Conservation (phyloP, 2,113 vertebrate species). For the Psittacula cyanocephala region DNA sequence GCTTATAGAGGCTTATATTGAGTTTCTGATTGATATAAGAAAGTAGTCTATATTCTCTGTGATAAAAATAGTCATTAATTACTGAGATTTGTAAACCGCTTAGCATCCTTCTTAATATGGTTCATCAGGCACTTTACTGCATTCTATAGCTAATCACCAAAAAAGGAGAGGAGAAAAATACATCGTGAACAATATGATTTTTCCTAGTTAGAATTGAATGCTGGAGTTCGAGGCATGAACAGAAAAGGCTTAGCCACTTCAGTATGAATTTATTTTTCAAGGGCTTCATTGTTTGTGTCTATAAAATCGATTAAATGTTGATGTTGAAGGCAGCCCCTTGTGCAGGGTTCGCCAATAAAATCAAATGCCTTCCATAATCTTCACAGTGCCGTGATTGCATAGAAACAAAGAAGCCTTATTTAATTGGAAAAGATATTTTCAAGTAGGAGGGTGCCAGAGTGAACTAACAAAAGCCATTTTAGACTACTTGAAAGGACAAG, state of each 20-base stretch:
- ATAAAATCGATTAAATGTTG: slow-evolving; percentile 47
- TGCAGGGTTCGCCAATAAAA: slow-evolving; percentile 7
- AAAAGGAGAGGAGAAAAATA: slow-evolving; percentile 38
- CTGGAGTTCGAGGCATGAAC: slow-evolving; percentile 49
- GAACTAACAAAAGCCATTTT: slow-evolving; percentile 10
- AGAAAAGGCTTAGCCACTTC: slow-evolving; percentile 44
- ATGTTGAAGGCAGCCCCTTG: slow-evolving; percentile 6
- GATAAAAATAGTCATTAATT: slow-evolving; percentile 82
- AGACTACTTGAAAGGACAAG: neutral
- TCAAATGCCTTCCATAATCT: neutral
- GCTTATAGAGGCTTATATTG: slow-evolving; percentile 76
- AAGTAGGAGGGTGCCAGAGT: neutral
- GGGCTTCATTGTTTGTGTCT: slow-evolving; percentile 31
- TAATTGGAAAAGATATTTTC: slow-evolving; percentile 1
- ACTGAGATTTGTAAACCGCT: slow-evolving; percentile 75
- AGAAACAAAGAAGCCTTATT: neutral
- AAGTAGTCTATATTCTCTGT: slow-evolving; percentile 72
- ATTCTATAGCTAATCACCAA: slow-evolving; percentile 69
- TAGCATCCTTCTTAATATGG: slow-evolving; percentile 69
- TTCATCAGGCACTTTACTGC: slow-evolving; percentile 50
- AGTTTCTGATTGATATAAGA: slow-evolving; percentile 72
- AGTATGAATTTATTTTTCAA: slow-evolving; percentile 45
- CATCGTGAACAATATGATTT: slow-evolving; percentile 55
- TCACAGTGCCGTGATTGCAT: neutral
- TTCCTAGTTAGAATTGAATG: slow-evolving; percentile 57